phyloP scores from a whole-genome alignment of 2,797 vertebrate genomes.

The Scolopax rusticola region DNA sequence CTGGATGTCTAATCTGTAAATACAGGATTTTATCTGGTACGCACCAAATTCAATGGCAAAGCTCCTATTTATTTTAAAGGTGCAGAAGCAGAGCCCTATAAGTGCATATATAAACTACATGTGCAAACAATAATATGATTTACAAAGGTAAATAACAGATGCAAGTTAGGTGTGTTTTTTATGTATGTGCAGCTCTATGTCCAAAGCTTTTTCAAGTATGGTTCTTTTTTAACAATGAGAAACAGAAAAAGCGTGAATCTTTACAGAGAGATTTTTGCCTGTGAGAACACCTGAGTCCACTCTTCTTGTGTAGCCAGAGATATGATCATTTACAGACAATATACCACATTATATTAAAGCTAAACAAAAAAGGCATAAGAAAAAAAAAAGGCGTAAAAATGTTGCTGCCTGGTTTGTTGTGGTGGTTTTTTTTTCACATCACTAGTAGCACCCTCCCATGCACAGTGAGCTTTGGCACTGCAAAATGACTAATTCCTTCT shows the following conservation, averaged over 20 bases:
- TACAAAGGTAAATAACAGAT: not conserved
- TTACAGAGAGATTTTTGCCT: not conserved
- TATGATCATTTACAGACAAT: not conserved
- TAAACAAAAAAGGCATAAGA: not conserved
- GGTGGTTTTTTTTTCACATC: not conserved
- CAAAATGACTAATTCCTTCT: slow-evolving; percentile 40
- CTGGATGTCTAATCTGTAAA: not conserved
- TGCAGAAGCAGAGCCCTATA: not conserved
- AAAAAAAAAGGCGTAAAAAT: not conserved
- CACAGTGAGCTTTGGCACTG: slow-evolving; percentile 9
- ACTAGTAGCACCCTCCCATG: slow-evolving; percentile 2
- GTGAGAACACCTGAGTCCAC: not conserved
- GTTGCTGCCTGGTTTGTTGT: not conserved
- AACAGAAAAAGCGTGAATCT: not conserved
- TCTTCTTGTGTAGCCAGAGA: not conserved
- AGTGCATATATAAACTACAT: not conserved
- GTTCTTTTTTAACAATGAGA: not conserved
- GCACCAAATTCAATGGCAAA: not conserved
- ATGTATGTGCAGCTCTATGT: not conserved
- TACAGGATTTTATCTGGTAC: not conserved
- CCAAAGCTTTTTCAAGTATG: not conserved
- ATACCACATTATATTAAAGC: not conserved
- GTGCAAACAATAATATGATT: not conserved
- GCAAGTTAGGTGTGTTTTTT: not conserved
- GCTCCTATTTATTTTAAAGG: not conserved